A percentile compares a stretch with the other conserved stretches of the same genome.
phyloP scores from a whole-genome alignment of 2,113 vertebrate genomes.

The Ariopsis seemanni region DNA sequence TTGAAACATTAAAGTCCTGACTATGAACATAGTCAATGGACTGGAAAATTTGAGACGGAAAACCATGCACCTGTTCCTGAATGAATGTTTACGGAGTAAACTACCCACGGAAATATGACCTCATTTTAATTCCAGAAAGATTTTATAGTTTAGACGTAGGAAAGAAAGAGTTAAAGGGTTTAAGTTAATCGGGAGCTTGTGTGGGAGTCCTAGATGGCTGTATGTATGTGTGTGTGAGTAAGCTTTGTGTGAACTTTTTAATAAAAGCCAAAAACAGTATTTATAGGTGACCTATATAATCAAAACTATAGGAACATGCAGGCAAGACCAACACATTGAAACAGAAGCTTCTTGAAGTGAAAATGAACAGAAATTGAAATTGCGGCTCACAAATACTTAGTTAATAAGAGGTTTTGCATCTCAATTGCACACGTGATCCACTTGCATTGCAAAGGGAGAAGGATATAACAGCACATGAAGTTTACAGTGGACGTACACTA shows the following conservation, averaged over 20 bases:
- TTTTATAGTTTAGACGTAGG: not conserved
- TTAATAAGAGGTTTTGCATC: not conserved
- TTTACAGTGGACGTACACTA: not conserved
- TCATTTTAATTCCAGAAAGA: not conserved
- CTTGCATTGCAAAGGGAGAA: not conserved
- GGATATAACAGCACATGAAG: not conserved
- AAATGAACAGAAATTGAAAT: not conserved
- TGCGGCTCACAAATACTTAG: not conserved
- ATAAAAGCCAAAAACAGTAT: not conserved
- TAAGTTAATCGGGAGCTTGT: not conserved
- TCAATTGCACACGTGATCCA: not conserved
- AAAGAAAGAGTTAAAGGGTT: not conserved
- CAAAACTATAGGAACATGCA: not conserved
- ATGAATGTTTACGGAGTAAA: not conserved
- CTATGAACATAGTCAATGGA: not conserved
- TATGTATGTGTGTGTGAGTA: not conserved
- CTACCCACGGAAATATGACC: not conserved
- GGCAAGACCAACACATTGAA: not conserved
- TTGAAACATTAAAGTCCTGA: not conserved
- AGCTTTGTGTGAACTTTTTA: not conserved
- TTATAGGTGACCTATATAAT: not conserved
- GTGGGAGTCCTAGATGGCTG: not conserved
- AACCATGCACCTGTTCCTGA: not conserved
- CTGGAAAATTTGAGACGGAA: not conserved
- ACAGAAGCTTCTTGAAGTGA: not conserved